Conservation (phyloP, 2,797 vertebrate species). For the Hemitrygon akajei region DNA sequence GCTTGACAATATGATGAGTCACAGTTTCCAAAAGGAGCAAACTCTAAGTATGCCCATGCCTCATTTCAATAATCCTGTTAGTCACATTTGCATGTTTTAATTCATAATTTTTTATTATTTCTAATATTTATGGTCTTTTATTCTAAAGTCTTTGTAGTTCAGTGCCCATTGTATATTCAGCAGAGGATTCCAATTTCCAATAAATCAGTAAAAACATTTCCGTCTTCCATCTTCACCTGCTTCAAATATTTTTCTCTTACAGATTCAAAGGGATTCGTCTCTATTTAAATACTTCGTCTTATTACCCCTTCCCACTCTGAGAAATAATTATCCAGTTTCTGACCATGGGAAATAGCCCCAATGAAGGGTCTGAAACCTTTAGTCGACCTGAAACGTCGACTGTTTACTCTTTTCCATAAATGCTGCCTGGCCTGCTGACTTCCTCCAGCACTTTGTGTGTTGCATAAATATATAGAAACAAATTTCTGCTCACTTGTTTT, state of each 20-base stretch:
- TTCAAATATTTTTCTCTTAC: neutral
- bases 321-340: neutral
- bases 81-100: no score
- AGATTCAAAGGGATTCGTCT: neutral
- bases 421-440: no score
- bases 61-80: neutral
- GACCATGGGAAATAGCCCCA: neutral
- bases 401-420: no score
- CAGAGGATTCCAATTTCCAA: neutral
- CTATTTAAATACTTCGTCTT: neutral
- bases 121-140: neutral
- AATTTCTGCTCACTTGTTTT: neutral
- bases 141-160: neutral
- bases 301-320: neutral
- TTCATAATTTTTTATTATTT: neutral
- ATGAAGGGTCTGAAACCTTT: no score
- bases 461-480: neutral
- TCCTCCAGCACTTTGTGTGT: no score
- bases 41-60: neutral
- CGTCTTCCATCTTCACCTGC: neutral
- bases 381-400: no score
- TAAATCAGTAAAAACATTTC: neutral
- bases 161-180: neutral
- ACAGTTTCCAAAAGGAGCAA: no score
- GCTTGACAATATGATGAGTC: neutral